Evolutionary conservation across 2,888 invertebrate species (phyloP), one percentile per base, ranked within the genome.

Genomic region (Cantharis rufa): DNA sequence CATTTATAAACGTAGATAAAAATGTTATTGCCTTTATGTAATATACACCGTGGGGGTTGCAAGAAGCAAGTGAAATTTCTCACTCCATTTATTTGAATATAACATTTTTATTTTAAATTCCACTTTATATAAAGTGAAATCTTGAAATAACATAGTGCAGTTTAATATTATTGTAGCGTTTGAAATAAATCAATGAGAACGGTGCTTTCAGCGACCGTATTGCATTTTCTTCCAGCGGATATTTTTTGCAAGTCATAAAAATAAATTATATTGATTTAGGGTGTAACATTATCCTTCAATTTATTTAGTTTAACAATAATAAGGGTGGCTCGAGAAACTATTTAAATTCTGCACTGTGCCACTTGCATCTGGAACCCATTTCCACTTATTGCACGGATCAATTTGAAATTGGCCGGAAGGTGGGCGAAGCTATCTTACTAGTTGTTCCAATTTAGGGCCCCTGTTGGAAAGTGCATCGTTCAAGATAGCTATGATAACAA

Each of bases 381-480:
- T 75, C 77, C 66, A 76, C 73, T 75, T 80, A 79, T 77, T 79
- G 80, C 75, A 71, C 62, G 72, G 62, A 74, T 71, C 69, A 70
- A 68, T 69, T 75, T 71, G 77, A 79, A 78, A 79, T 79, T 79
- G 79, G 73, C 76, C 80, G 72, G 80, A 80, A 80, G 80, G 75
- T 78, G 78, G 79, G 79, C 78, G 48, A 70, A 71, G 78, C 75
- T 78, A 78, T 78, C 78, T 73, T 66, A 69, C 73, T 78, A 77
- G 79, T 80, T 80, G 78, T 78, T 76, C 79, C 79, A 79, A 80
- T 79, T 80, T 78, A 76, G 73, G 73, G 78, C 70, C 75, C 75
- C 64, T 24, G 70, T 70, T 32, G 61, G 70, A 78, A 48, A 72
- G 70, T 78, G 73, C 75, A 78, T 73, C 72, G 69, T 75, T 78